phyloP scores from a whole-genome alignment of 2,113 vertebrate species.

The Perca schrenkii region DNA sequence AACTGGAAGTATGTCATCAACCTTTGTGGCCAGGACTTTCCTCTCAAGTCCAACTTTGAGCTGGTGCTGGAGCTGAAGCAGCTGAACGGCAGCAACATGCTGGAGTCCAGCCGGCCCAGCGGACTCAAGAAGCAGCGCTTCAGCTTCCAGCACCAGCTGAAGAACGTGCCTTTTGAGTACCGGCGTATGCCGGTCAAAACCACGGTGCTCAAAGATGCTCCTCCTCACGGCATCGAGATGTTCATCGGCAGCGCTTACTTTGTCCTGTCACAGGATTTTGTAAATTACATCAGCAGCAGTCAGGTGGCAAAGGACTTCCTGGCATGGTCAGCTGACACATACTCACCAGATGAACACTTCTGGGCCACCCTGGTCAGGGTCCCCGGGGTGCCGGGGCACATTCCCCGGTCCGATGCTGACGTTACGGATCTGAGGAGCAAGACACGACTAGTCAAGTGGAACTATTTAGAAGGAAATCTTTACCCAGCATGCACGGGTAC shows the following conservation, averaged over 20 bases:
- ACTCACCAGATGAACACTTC: slow-evolving; percentile 95
- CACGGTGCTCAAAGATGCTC: slow-evolving; percentile 79
- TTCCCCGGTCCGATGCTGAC: slow-evolving; percentile 84
- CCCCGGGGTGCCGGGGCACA: slow-evolving; percentile 89
- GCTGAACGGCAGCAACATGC: slow-evolving; percentile 90
- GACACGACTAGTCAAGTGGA: slow-evolving; percentile 96
- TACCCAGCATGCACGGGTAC: slow-evolving; percentile 92
- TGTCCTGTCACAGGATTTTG: slow-evolving; percentile 89
- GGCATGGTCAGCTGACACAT: slow-evolving; percentile 92
- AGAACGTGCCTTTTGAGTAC: slow-evolving; percentile 86
- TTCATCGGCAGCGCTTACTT: slow-evolving; percentile 96
- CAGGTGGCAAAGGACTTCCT: slow-evolving; percentile 88
- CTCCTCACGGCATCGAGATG: slow-evolving; percentile 89
- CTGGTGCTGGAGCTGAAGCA: slow-evolving; percentile 88
- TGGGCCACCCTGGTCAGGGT: slow-evolving; percentile 92
- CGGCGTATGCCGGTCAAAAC: slow-evolving; percentile 87
- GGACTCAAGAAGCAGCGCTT: slow-evolving; percentile 89
- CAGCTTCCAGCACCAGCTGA: slow-evolving; percentile 87
- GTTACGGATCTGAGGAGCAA: slow-evolving; percentile 92
- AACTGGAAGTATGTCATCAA: slow-evolving; percentile 94
- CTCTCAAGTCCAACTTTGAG: slow-evolving; percentile 90
- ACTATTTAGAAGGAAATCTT: slow-evolving; percentile 88
- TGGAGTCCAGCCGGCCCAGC: slow-evolving; percentile 90
- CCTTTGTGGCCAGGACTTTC: slow-evolving; percentile 95
- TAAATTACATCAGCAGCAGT: slow-evolving; percentile 82